A percentile compares a stretch with the other conserved stretches of the same genome.
These are phyloP conservation scores for Hipparchia sbordonii DNA, from an alignment of 2,888 invertebrate genomes.

Conservation along the genomic window DNA sequence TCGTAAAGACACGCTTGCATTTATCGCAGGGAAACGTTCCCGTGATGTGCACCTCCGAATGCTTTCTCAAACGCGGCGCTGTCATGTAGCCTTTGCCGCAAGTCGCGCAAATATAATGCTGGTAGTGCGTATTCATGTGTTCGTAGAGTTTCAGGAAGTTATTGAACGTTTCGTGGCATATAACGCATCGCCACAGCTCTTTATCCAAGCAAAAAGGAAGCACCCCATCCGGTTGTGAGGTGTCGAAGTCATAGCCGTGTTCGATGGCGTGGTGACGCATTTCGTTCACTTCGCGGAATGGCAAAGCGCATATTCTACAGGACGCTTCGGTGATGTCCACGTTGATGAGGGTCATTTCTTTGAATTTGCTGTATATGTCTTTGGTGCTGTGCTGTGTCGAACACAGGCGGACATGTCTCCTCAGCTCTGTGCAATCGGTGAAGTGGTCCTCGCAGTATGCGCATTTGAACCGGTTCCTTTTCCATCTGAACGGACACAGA, in stretches of 20 bases:
- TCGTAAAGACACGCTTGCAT: conserved; percentile 63
- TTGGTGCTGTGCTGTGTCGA: conserved; percentile 56
- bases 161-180: conserved; percentile 66
- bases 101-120: conserved; percentile 72
- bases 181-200: conserved; percentile 67
- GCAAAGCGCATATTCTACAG: conserved; percentile 60
- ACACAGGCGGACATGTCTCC: conserved; percentile 63
- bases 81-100: conserved; percentile 78
- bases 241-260: conserved; percentile 62
- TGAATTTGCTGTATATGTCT: conserved; percentile 73
- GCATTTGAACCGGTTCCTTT: conserved; percentile 70
- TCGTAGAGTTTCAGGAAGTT: conserved; percentile 74
- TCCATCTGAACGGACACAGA: conserved; percentile 71
- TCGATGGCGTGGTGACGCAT: conserved; percentile 64
- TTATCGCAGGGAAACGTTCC: conserved; percentile 71
- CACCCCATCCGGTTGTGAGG: conserved; percentile 67
- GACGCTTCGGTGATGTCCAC: conserved; percentile 63
- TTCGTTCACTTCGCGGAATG: conserved; percentile 52
- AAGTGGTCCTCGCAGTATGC: conserved; percentile 71
- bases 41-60: conserved; percentile 68
- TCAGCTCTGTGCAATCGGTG: conserved; percentile 59
- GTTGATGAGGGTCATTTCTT: conserved; percentile 74
- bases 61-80: conserved; percentile 68
- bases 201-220: conserved; percentile 68
- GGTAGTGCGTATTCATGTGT: conserved; percentile 75